A percentile compares a stretch with the other conserved stretches of the same genome.
phyloP scores from a whole-genome alignment of 2,113 vertebrate genomes.

The Lates calcarifer region DNA sequence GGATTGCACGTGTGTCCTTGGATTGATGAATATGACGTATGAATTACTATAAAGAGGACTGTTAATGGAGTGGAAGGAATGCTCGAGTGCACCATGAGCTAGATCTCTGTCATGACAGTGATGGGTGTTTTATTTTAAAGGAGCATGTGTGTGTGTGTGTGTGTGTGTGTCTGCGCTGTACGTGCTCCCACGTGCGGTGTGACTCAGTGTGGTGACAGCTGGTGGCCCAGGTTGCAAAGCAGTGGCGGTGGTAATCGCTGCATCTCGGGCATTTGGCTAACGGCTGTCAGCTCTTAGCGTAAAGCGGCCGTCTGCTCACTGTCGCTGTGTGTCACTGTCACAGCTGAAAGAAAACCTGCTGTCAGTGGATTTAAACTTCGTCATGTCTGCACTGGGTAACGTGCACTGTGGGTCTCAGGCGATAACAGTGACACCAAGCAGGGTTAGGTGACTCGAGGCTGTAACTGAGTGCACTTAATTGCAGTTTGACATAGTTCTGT shows the following conservation, averaged over 20 bases:
- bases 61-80: conserved; percentile 20
- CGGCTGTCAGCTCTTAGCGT: conserved; percentile 39
- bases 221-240: conserved; percentile 57
- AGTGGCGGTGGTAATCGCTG: conserved; percentile 55
- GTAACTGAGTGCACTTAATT: not conserved
- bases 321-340: conserved; percentile 64
- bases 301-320: conserved; percentile 57
- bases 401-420: not conserved
- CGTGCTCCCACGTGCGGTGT: conserved; percentile 15
- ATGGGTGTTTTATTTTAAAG: not conserved
- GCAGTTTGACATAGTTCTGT: too few relatives aligned
- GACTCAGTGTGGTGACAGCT: conserved; percentile 48
- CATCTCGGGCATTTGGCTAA: conserved; percentile 44
- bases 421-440: not conserved
- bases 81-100: not conserved
- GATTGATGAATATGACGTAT: conserved; percentile 7
- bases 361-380: conserved; percentile 30
- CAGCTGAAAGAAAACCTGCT: conserved; percentile 50
- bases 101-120: not conserved
- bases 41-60: not conserved
- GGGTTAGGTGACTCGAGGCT: not conserved
- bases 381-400: not conserved
- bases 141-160: not conserved
- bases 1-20: not conserved
- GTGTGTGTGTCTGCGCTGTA: not conserved